Evolutionary conservation across 2,797 vertebrate genomes (phyloP).

Genomic region (Thalassophryne amazonica): DNA sequence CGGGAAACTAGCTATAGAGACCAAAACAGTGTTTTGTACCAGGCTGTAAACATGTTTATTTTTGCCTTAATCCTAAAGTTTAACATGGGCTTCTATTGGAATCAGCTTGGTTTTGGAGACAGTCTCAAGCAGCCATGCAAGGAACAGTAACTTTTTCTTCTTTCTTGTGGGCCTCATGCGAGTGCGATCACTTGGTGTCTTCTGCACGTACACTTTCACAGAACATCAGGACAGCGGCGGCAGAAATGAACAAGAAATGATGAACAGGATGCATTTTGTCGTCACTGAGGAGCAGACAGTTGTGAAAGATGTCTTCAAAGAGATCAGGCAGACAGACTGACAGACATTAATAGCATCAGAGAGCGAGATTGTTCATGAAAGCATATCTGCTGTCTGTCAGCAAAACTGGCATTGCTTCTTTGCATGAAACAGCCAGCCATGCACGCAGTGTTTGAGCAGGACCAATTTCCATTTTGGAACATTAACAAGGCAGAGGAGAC

Average conservation of each 20-base stretch:
- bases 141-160: too few relatives aligned
- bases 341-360: slow-evolving; percentile 28
- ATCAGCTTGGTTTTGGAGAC: too few relatives aligned
- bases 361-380: slow-evolving; percentile 49
- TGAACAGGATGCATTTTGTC: not conserved
- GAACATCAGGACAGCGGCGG: too few relatives aligned
- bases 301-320: slow-evolving; percentile 2
- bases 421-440: slow-evolving; percentile 25
- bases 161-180: too few relatives aligned
- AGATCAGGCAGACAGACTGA: slow-evolving; percentile 16
- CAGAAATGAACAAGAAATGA: not conserved
- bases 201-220: too few relatives aligned
- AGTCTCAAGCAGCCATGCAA: too few relatives aligned
- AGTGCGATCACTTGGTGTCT: too few relatives aligned
- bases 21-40: too few relatives aligned
- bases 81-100: too few relatives aligned
- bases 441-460: slow-evolving; percentile 45
- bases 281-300: not conserved
- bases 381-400: slow-evolving; percentile 40
- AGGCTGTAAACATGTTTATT: too few relatives aligned
- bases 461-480: slow-evolving; percentile 69
- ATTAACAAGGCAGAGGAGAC: slow-evolving; percentile 56
- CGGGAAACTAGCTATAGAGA: too few relatives aligned
- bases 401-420: slow-evolving; percentile 31
- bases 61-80: too few relatives aligned